Evolutionary conservation across 2,113 vertebrate genomes (phyloP).

Genomic region (Lophotis ruficrista): DNA sequence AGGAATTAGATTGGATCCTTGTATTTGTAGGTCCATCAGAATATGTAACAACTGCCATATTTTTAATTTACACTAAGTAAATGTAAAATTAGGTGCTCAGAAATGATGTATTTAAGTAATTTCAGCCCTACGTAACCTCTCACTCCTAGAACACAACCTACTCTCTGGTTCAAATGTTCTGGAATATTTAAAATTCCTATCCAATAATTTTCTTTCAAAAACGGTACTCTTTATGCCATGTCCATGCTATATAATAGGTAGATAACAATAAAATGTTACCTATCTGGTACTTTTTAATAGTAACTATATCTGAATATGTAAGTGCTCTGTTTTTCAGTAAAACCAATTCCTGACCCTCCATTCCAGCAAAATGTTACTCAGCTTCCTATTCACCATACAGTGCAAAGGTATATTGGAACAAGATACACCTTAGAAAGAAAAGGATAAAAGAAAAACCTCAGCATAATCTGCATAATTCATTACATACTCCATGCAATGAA

Average conservation of each 20-base stretch:
- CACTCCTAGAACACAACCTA: background rate
- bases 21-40: background rate
- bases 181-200: background rate
- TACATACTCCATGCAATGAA: background rate
- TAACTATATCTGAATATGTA: background rate
- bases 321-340: background rate
- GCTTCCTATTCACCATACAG: background rate
- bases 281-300: background rate
- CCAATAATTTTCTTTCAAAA: background rate
- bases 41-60: fast-evolving
- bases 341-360: background rate
- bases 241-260: background rate
- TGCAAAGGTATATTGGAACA: background rate
- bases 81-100: background rate
- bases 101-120: background rate
- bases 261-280: background rate
- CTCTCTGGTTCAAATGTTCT: background rate
- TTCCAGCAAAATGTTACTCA: background rate
- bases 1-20: background rate
- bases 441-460: background rate
- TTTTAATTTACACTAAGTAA: background rate
- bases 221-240: background rate
- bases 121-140: background rate
- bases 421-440: background rate
- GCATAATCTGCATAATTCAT: background rate